A percentile compares a stretch with the other conserved stretches of the same genome.
Conservation (phyloP, 2,797 vertebrate species). For the Crocodylus rhombifer region DNA sequence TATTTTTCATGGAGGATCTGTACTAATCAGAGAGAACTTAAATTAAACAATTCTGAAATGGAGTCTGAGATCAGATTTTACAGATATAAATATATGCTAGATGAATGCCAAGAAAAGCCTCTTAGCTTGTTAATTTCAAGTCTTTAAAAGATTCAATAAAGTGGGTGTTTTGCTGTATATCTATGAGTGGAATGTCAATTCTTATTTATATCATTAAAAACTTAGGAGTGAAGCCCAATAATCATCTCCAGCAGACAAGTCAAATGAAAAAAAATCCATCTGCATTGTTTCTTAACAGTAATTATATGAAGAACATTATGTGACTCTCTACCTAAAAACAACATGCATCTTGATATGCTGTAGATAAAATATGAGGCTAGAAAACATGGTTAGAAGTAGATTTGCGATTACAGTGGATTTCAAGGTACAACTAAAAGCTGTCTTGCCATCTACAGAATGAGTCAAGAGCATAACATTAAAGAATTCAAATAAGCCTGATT, state of each 20-base stretch:
- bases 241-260: constrained; percentile 43
- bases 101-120: not conserved
- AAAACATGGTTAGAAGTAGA: constrained; percentile 50
- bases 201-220: constrained; percentile 56
- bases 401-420: constrained; percentile 28
- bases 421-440: constrained; percentile 19
- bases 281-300: constrained; percentile 62
- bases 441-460: constrained; percentile 44
- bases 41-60: not conserved
- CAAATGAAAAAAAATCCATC: constrained; percentile 18
- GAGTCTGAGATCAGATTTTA: not conserved
- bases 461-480: constrained; percentile 33
- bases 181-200: constrained; percentile 43
- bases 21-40: not conserved
- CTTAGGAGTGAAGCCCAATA: constrained; percentile 39
- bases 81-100: not conserved
- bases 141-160: constrained; percentile 36
- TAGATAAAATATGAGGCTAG: constrained; percentile 58
- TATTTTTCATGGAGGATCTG: constrained; percentile 2
- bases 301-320: constrained; percentile 48
- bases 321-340: constrained; percentile 55
- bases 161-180: constrained; percentile 44
- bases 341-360: constrained; percentile 56
- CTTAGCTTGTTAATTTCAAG: constrained; percentile 51
- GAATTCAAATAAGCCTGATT: constrained; percentile 52